Evolutionary conservation across 2,888 invertebrate genomes (phyloP), one percentile per base, ranked within the genome.

Genomic region (Ophion ellenae): DNA sequence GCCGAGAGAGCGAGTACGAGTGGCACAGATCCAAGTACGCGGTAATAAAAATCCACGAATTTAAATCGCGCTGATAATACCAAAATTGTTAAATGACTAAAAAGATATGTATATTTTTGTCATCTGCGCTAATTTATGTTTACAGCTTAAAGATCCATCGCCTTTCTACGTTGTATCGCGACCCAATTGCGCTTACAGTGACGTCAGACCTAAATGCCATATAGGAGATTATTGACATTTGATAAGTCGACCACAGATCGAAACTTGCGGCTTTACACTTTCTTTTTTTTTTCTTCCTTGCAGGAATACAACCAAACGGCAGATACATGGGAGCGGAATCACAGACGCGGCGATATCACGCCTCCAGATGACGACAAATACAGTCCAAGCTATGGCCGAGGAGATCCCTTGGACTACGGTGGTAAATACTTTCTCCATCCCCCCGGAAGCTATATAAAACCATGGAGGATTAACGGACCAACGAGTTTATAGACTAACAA

Each of bases 231-330:
- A 24, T 47, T 45, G 63, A 57, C 40, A 24, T 75, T 83, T 75
- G 28, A 70, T 69, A 75, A 78, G 59, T 57, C 28, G 24, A 78
- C 20, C 24, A 40, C 10, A 71, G 47, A 75, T 79, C 40, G 45
- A 80, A 73, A 14, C 10, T 73, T 36, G 24, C 10, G 14, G 6
- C n/a, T 40, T 73, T 4, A 9, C 17, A 6, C 77, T 70, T 36
- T 66, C n/a, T 64, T 7, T 32, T 9, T 9, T 64, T 24, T 63
- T 66, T 47, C 32, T 78, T 57, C 53, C 32, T 67, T 47, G 24
- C 61, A 88, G 86, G 82, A 87, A 85, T 78, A 82, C 79, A 88
- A 87, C 79, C 64, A 61, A 40, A 86, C 87, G 84, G 86, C 85
- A 85, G 87, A 83, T 80, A 28, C 61, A 77, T 77, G 81, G 84